Evolutionary conservation across 1,140 invertebrate species (phyloP).

Genomic region (Drosophila grimshawi): DNA sequence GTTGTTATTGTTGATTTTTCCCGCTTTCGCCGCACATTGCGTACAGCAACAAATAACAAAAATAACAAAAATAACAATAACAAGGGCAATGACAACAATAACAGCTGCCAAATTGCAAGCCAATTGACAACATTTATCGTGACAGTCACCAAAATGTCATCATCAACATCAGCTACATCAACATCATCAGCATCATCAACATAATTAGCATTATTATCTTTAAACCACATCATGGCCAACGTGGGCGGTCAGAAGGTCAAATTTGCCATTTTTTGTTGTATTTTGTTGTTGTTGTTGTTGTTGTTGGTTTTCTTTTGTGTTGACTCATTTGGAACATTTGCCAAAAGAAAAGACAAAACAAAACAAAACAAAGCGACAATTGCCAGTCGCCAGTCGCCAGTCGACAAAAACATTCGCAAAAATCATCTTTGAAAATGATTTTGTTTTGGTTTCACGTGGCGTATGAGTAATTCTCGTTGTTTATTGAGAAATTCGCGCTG

Average conservation of each 20-base stretch:
- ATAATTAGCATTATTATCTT: constrained; percentile 49
- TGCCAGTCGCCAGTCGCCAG: too few species aligned
- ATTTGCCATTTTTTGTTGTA: constrained; percentile 23
- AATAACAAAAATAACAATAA: constrained; percentile 29
- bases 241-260: constrained; percentile 58
- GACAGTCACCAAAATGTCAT: constrained; percentile 46
- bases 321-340: constrained; percentile 21
- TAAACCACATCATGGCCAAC: constrained; percentile 28
- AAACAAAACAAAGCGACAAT: constrained; percentile 3
- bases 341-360: constrained; percentile 9
- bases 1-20: constrained; percentile 42
- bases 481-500: constrained; percentile 63
- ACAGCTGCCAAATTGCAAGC: constrained; percentile 51
- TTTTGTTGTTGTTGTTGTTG: too few species aligned
- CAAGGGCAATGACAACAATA: constrained; percentile 34
- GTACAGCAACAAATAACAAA: constrained; percentile 16
- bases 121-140: constrained; percentile 51
- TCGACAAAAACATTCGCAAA: background rate
- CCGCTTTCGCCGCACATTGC: constrained; percentile 49
- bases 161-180: constrained; percentile 28
- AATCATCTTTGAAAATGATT: constrained; percentile 47
- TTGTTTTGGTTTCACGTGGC: constrained; percentile 52
- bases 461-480: constrained; percentile 69
- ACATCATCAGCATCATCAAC: constrained; percentile 17
- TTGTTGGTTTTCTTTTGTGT: background rate